Evolutionary conservation across 2,888 invertebrate genomes (phyloP).

Genomic region (Conops quadrifasciatus): DNA sequence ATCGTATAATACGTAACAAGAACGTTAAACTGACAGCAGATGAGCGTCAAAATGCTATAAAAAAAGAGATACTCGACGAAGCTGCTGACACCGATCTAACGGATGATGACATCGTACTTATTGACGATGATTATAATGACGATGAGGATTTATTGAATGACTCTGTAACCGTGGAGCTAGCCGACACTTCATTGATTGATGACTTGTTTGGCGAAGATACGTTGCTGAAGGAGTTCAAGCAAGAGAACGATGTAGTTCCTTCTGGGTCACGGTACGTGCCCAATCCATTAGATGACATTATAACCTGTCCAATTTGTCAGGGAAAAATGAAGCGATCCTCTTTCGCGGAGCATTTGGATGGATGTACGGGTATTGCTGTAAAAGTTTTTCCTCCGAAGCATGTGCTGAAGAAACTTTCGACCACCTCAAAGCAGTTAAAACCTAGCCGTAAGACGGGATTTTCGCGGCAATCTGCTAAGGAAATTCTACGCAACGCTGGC

Average conservation of each 20-base stretch:
- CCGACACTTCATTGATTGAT: slow-evolving; percentile 58
- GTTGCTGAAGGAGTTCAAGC: slow-evolving; percentile 57
- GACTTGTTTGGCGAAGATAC: slow-evolving; percentile 61
- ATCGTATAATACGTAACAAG: not conserved
- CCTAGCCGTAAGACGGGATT: slow-evolving; percentile 35
- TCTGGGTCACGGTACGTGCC: slow-evolving; percentile 48
- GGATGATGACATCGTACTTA: slow-evolving; percentile 58
- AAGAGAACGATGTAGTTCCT: slow-evolving; percentile 56
- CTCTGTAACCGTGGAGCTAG: slow-evolving; percentile 50
- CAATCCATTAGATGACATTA: slow-evolving; percentile 57
- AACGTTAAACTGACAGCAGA: slow-evolving; percentile 45
- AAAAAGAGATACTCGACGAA: slow-evolving; percentile 60
- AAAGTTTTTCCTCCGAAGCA: slow-evolving; percentile 49
- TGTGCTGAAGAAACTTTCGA: slow-evolving; percentile 37
- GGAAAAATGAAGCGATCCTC: slow-evolving; percentile 56
- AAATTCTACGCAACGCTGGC: slow-evolving; percentile 52
- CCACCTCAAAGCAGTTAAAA: slow-evolving; percentile 42
- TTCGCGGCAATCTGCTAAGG: slow-evolving; percentile 34
- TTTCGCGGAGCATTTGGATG: slow-evolving; percentile 60
- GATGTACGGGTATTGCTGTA: slow-evolving; percentile 58
- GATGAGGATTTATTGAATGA: slow-evolving; percentile 49
- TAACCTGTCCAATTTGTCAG: slow-evolving; percentile 62
- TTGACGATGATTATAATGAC: slow-evolving; percentile 56
- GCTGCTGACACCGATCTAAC: slow-evolving; percentile 43
- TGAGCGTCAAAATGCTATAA: slow-evolving; percentile 56